A percentile compares a stretch with the other conserved stretches of the same genome.
Evolutionary conservation across 2,888 invertebrate genomes (phyloP).

Genomic region (Crocallis elinguaria): DNA sequence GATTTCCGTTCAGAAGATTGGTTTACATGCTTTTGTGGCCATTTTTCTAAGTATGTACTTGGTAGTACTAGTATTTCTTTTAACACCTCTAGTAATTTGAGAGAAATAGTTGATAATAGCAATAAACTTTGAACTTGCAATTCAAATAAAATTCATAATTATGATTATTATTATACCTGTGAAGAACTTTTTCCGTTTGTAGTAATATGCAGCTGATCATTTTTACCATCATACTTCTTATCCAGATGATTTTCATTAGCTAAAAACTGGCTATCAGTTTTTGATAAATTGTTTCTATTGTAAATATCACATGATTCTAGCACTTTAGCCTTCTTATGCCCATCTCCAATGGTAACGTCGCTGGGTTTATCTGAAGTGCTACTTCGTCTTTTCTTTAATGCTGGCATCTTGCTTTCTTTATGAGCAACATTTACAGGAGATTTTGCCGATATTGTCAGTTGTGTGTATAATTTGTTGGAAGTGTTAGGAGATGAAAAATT

Average conservation of each 20-base stretch:
- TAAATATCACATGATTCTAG: slow-evolving; percentile 73
- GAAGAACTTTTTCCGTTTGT: slow-evolving; percentile 70
- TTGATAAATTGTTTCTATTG: slow-evolving; percentile 64
- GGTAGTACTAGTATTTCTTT: too few species aligned
- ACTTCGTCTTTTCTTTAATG: slow-evolving; percentile 74
- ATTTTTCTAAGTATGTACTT: too few species aligned
- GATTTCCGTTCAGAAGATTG: too few species aligned
- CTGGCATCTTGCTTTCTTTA: slow-evolving; percentile 73
- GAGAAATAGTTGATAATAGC: too few species aligned
- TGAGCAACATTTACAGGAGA: slow-evolving; percentile 57
- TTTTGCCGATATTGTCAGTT: slow-evolving; percentile 77
- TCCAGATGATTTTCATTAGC: slow-evolving; percentile 67
- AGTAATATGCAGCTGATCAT: slow-evolving; percentile 54
- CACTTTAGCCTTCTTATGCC: slow-evolving; percentile 68
- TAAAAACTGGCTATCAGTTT: slow-evolving; percentile 59
- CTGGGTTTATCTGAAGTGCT: slow-evolving; percentile 80
- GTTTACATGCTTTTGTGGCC: too few species aligned
- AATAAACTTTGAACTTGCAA: too few species aligned
- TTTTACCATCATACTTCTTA: slow-evolving; percentile 66
- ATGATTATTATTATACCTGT: too few species aligned
- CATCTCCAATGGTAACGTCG: slow-evolving; percentile 65
- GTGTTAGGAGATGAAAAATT: slow-evolving; percentile 68
- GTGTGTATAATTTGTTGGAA: slow-evolving; percentile 77
- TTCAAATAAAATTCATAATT: too few species aligned
- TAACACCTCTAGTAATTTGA: too few species aligned